A percentile compares a stretch with the other conserved stretches of the same genome.
phyloP scores from a whole-genome alignment of 2,888 invertebrate genomes.

The Megalurothrips usitatus region DNA sequence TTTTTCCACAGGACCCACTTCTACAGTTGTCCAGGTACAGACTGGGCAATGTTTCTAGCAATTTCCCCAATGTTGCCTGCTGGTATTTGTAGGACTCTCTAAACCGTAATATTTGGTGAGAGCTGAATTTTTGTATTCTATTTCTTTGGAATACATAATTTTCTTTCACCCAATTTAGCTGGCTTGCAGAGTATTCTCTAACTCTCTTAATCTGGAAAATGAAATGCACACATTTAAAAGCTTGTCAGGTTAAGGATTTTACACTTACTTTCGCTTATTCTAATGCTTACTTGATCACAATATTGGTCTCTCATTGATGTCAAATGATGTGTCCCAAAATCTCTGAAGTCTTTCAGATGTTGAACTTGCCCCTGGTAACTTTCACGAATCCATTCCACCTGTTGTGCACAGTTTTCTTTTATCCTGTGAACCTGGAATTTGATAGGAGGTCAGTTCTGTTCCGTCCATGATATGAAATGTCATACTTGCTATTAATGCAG shows the following conservation, averaged over 20 bases:
- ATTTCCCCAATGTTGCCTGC: constrained; percentile 90
- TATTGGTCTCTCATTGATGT: constrained; percentile 85
- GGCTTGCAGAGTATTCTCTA: constrained; percentile 84
- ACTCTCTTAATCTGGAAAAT: constrained; percentile 75
- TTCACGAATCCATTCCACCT: constrained; percentile 89
- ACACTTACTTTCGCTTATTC: background rate
- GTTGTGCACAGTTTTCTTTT: constrained; percentile 88
- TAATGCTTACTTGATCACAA: constrained; percentile 71
- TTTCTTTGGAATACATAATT: constrained; percentile 94
- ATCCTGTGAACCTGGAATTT: constrained; percentile 71
- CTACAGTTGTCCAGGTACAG: constrained; percentile 91
- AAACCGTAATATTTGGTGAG: constrained; percentile 81
- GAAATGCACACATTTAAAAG: background rate
- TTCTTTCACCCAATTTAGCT: constrained; percentile 89
- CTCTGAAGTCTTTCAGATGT: constrained; percentile 80
- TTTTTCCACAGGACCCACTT: constrained; percentile 70
- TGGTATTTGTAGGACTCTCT: constrained; percentile 94
- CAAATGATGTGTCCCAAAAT: constrained; percentile 85
- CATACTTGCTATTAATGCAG: background rate
- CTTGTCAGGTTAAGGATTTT: background rate
- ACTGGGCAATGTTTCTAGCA: constrained; percentile 85
- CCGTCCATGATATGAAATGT: background rate
- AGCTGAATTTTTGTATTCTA: constrained; percentile 90
- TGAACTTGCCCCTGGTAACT: constrained; percentile 86
- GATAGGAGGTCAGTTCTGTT: background rate